Evolutionary conservation across 1,140 invertebrate genomes (phyloP), one percentile per base, ranked within the genome.

Genomic region (Euwallacea fornicatus): DNA sequence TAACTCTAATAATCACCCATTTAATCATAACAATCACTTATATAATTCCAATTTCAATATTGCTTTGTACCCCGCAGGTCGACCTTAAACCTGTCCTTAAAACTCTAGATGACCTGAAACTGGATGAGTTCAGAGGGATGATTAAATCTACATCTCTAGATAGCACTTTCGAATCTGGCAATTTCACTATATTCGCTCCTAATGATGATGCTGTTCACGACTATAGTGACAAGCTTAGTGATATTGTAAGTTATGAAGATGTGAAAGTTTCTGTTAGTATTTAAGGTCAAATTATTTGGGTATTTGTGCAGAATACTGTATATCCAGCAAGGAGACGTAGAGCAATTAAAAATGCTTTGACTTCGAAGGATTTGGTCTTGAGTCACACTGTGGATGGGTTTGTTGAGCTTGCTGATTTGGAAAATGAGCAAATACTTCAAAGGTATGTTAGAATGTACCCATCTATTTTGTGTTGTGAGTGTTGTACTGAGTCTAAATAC

Each of bases 111-210:
- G 82, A 85, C 46, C 76, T 88, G 74, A 85, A 84, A 7, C 82
- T 82, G 59, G 84, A 83, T 43, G 84, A 86, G 74, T 88, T 88
- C 78, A 76, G 83, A 8, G 80, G 82, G 50, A 80, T 85, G 54
- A 82, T 85, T 7, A 80, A 82, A 71, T 82, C 77, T 33, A 77
- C 80, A 8, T 83, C 82, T 6, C 66, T 86, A 10, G 76, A 82
- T 13, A 78, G 80, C n/a, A 82, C 81, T 41, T 77, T 86, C 16
- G 71, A 78, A 42, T 71, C 75, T 6, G 81, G 76, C 61, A 87
- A 84, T 71, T 76, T 84, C 9, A 88, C 87, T 0, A 71, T 88
- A 7, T 88, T 89, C 64, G 80, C 84, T 47, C 87, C 87, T 58
- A 83, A 80, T 0, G 84, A 88, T 75, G 80, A 83, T 13, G 85